Percentiles rank a stretch among this genome's conserved stretches.
These are phyloP conservation scores for Actinernus sp. DNA, from an alignment of 92 coral and sea anemone genomes.

Conservation along the genomic window DNA sequence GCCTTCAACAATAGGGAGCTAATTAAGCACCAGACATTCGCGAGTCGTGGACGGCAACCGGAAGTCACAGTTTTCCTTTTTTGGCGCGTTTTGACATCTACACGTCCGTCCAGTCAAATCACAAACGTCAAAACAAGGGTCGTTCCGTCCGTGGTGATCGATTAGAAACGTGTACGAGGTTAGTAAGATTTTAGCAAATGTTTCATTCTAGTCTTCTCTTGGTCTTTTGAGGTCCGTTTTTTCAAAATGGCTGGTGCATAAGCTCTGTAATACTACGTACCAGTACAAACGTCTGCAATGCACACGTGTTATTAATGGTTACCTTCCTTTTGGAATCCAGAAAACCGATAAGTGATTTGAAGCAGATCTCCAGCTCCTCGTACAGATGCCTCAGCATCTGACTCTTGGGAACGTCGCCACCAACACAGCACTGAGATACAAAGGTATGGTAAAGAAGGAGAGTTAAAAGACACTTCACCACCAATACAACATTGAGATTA, in stretches of 20 bases:
- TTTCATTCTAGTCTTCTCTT: too few relatives aligned
- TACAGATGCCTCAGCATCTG: conserved; percentile 91
- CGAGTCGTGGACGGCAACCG: too few relatives aligned
- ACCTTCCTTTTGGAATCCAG: conserved; percentile 94
- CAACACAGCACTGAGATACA: conserved; percentile 85
- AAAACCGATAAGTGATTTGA: conserved; percentile 91
- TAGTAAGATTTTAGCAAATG: too few relatives aligned
- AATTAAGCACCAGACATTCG: too few relatives aligned
- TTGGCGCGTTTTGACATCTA: too few relatives aligned
- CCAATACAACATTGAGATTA: background rate
- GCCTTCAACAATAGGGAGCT: too few relatives aligned
- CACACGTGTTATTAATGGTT: conserved; percentile 1
- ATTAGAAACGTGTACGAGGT: too few relatives aligned
- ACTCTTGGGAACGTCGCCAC: conserved; percentile 97
- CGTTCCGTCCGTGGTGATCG: too few relatives aligned
- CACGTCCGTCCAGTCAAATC: too few relatives aligned
- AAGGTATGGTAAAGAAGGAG: background rate
- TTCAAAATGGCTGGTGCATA: background rate
- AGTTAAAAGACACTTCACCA: background rate
- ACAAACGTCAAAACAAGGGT: too few relatives aligned
- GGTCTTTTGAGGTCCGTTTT: too few relatives aligned
- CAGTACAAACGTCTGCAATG: background rate
- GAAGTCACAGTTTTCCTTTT: too few relatives aligned
- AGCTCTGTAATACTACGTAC: background rate
- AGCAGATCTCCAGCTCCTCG: conserved; percentile 98